Percentiles rank a stretch among this genome's conserved stretches.
Evolutionary conservation across 2,888 invertebrate genomes (phyloP).

Genomic region (Smittia sp.): DNA sequence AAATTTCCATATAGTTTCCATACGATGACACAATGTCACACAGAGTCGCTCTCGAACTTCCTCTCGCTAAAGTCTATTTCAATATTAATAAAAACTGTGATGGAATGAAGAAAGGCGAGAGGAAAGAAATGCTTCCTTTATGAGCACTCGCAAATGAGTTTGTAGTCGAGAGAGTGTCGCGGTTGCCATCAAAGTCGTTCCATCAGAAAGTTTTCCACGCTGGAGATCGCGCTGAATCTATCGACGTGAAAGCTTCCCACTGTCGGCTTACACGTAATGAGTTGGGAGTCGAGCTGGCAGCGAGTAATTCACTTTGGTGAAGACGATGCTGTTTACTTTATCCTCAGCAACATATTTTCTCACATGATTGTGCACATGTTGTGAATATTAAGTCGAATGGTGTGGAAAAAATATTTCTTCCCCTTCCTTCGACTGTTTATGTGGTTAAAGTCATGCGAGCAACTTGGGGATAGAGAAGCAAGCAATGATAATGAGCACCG

Average conservation of each 20-base stretch:
- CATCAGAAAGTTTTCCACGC: background rate
- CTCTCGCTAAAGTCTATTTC: background rate
- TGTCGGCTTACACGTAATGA: background rate
- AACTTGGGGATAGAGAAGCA: background rate
- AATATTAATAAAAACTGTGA: slow-evolving; percentile 1
- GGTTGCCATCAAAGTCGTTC: background rate
- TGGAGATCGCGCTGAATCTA: background rate
- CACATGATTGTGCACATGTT: slow-evolving; percentile 32
- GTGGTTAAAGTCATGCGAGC: background rate
- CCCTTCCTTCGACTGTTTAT: background rate
- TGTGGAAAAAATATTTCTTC: background rate
- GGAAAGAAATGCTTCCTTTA: too few relatives aligned
- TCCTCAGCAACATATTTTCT: background rate
- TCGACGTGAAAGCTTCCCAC: background rate
- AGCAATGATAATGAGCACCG: slow-evolving; percentile 1
- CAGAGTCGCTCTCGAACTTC: background rate
- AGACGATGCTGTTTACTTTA: slow-evolving; percentile 10
- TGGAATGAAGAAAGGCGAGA: background rate
- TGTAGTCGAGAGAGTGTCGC: background rate
- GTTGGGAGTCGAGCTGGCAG: background rate
- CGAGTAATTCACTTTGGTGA: background rate
- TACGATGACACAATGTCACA: background rate
- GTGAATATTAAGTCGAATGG: slow-evolving; percentile 7
- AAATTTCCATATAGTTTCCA: background rate
- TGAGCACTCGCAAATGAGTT: too few relatives aligned